Evolutionary conservation across 2,797 vertebrate genomes (phyloP).

Genomic region (Amazonetta brasiliensis): DNA sequence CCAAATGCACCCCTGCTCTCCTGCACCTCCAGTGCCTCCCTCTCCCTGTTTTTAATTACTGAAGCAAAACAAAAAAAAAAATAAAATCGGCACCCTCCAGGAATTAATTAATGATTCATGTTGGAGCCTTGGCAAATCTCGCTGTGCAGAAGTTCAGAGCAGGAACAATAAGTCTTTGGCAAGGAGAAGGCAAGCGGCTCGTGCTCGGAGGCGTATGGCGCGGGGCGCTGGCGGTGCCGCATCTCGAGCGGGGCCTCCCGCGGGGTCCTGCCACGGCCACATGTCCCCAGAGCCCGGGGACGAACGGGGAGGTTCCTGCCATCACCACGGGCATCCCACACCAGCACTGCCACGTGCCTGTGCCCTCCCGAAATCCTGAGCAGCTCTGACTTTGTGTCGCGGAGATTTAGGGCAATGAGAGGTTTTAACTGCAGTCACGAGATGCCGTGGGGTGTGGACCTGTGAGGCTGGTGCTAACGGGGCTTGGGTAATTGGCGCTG

Average conservation of each 20-base stretch:
- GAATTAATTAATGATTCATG: slow-evolving; percentile 72
- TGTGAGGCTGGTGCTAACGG: slow-evolving; percentile 47
- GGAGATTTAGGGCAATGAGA: slow-evolving; percentile 43
- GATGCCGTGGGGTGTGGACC: slow-evolving; percentile 50
- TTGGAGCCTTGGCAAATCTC: slow-evolving; percentile 50
- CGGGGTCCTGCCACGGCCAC: no score
- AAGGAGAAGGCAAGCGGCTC: neutral
- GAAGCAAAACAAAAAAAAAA: neutral
- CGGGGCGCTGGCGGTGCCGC: neutral
- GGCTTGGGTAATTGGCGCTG: slow-evolving; percentile 59
- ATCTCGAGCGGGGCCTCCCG: no score
- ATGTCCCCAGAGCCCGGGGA: no score
- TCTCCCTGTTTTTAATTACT: neutral
- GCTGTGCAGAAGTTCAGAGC: slow-evolving; percentile 50
- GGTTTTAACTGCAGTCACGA: slow-evolving; percentile 61
- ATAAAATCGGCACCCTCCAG: neutral
- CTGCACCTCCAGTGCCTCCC: neutral
- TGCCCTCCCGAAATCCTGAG: neutral
- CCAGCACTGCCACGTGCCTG: accelerated
- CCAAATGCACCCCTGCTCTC: neutral
- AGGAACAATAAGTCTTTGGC: slow-evolving; percentile 64
- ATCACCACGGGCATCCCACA: accelerated
- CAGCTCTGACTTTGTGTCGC: neutral
- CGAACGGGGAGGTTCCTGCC: neutral
- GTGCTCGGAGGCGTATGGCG: neutral